Conservation (phyloP, 2,888 invertebrate genomes). For the Cylindroiulus punctatus region DNA sequence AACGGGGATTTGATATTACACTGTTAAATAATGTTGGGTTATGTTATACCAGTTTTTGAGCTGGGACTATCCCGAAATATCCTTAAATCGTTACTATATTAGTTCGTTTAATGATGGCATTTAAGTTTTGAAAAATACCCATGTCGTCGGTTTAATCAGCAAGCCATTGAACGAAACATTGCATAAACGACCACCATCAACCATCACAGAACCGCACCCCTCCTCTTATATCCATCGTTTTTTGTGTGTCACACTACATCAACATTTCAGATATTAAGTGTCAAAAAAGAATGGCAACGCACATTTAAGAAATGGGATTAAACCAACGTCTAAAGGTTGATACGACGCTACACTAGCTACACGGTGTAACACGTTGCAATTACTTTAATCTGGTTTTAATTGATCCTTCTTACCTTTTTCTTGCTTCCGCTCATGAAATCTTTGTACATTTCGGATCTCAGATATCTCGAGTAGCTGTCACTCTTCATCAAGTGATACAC, state of each 20-base stretch:
- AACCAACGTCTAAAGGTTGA: background rate
- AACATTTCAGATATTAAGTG: slow-evolving; percentile 24
- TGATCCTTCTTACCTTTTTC: slow-evolving; percentile 81
- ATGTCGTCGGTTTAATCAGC: too few relatives aligned
- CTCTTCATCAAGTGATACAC: slow-evolving; percentile 99
- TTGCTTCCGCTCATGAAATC: slow-evolving; percentile 94
- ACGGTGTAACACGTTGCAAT: background rate
- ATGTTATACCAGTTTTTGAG: too few relatives aligned
- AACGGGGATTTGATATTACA: too few relatives aligned
- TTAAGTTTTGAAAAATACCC: too few relatives aligned
- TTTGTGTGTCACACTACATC: slow-evolving; percentile 23
- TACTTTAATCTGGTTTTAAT: background rate
- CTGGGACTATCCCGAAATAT: too few relatives aligned
- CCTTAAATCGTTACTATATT: too few relatives aligned
- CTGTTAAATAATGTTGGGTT: too few relatives aligned
- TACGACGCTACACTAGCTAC: background rate
- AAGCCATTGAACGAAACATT: too few relatives aligned
- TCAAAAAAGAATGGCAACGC: background rate
- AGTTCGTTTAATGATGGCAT: too few relatives aligned
- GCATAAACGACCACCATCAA: too few relatives aligned
- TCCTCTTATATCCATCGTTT: background rate
- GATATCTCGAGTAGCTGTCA: slow-evolving; percentile 96
- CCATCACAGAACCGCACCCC: background rate
- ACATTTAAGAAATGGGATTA: slow-evolving; percentile 16
- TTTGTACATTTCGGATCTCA: slow-evolving; percentile 98